A percentile compares a stretch with the other conserved stretches of the same genome.
Evolutionary conservation across 2,888 invertebrate genomes (phyloP).

Genomic region (Panopea generosa): DNA sequence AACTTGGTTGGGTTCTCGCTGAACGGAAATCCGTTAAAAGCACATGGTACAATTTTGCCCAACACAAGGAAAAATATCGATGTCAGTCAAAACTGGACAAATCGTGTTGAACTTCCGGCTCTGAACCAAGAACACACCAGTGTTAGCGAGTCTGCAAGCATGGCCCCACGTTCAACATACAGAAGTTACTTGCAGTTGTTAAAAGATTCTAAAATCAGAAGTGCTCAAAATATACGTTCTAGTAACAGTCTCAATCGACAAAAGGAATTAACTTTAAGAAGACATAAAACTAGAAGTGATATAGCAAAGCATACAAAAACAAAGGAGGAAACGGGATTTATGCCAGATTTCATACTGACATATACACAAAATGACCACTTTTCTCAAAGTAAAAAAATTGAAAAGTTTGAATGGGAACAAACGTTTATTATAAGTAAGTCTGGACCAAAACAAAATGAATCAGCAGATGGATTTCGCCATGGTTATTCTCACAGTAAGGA

Average conservation of each 20-base stretch:
- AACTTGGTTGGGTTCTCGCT: constrained; percentile 51
- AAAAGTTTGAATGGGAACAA: constrained; percentile 58
- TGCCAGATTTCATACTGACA: constrained; percentile 54
- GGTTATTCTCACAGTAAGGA: too few relatives aligned
- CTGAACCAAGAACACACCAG: constrained; percentile 23
- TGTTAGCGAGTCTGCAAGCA: constrained; percentile 18
- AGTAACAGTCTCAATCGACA: constrained; percentile 48
- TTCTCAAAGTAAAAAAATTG: constrained; percentile 8
- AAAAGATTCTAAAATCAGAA: constrained; percentile 59
- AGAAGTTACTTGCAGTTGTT: constrained; percentile 64
- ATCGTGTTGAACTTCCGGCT: constrained; percentile 26
- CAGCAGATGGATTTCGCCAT: not conserved
- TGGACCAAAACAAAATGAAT: not conserved
- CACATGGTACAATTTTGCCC: not conserved
- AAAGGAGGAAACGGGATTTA: constrained; percentile 39
- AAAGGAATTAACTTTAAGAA: constrained; percentile 54
- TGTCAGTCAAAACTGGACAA: constrained; percentile 4
- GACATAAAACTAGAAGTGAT: constrained; percentile 54
- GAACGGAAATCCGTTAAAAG: not conserved
- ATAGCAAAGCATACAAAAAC: constrained; percentile 42
- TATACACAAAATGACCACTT: constrained; percentile 41
- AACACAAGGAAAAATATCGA: not conserved
- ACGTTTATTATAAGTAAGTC: constrained; percentile 36
- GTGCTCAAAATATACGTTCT: constrained; percentile 48
- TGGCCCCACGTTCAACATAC: constrained; percentile 33